phyloP scores from a whole-genome alignment of 2,113 vertebrate genomes.

The Microcebus griseorufus region DNA sequence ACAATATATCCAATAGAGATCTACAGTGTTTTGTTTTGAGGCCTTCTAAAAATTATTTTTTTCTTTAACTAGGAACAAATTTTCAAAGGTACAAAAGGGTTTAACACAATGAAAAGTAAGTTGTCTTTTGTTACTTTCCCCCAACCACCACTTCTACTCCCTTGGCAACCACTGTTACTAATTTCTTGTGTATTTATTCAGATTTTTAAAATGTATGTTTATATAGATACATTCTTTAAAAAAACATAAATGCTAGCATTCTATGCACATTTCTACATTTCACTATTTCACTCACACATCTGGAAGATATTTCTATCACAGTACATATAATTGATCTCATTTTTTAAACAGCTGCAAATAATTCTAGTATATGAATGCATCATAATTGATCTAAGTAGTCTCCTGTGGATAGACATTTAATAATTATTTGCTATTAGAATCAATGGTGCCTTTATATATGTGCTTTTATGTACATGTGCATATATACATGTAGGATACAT shows the following conservation, averaged over 20 bases:
- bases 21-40: not conserved
- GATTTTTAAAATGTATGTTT: not conserved
- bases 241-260: not conserved
- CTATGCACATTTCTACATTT: not conserved
- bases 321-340: slow-evolving; percentile 11
- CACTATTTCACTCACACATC: not conserved
- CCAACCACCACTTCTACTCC: too few relatives aligned
- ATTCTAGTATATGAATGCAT: not conserved
- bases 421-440: not conserved
- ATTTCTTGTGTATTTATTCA: not conserved
- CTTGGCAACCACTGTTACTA: not conserved
- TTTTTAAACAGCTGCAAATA: not conserved
- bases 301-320: slow-evolving; percentile 18
- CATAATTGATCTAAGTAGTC: not conserved
- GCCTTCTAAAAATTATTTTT: not conserved
- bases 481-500: not conserved
- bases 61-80: not conserved
- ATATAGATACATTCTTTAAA: not conserved
- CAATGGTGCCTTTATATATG: not conserved
- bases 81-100: not conserved
- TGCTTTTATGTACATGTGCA: not conserved
- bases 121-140: not conserved
- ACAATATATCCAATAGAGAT: not conserved
- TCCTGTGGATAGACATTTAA: not conserved
- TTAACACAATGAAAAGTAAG: not conserved